A percentile compares a stretch with the other conserved stretches of the same genome.
Evolutionary conservation across 2,888 invertebrate species (phyloP).

Genomic region (Catocala nupta): DNA sequence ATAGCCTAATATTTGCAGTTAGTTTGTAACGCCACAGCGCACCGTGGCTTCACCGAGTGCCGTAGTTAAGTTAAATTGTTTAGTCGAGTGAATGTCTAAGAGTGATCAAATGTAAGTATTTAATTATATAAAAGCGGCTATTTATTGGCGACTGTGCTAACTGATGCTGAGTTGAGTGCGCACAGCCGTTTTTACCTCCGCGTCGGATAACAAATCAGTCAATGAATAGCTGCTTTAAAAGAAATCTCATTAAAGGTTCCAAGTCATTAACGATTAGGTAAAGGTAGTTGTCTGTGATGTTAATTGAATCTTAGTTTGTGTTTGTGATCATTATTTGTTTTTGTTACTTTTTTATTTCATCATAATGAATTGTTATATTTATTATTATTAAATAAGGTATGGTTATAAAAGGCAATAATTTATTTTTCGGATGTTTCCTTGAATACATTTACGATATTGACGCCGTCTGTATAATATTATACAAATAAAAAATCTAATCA

Average conservation of each 20-base stretch:
- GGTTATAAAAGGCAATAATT: slow-evolving; percentile 36
- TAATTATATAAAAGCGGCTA: slow-evolving; percentile 42
- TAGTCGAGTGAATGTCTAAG: slow-evolving; percentile 68
- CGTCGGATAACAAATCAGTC: slow-evolving; percentile 26
- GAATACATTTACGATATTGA: slow-evolving; percentile 46
- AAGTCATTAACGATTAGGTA: slow-evolving; percentile 71
- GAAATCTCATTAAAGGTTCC: slow-evolving; percentile 74
- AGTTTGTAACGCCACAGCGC: slow-evolving; percentile 11
- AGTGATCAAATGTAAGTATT: slow-evolving; percentile 58
- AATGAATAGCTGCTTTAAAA: slow-evolving; percentile 38
- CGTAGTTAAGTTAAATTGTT: slow-evolving; percentile 70
- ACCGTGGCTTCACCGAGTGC: slow-evolving; percentile 65
- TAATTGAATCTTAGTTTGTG: slow-evolving; percentile 69
- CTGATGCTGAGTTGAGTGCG: not conserved
- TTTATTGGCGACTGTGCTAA: slow-evolving; percentile 5
- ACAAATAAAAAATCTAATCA: slow-evolving; percentile 34
- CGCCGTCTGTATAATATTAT: slow-evolving; percentile 51
- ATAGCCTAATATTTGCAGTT: slow-evolving; percentile 35
- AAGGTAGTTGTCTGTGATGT: slow-evolving; percentile 83
- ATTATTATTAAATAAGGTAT: slow-evolving; percentile 46
- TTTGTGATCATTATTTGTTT: slow-evolving; percentile 61
- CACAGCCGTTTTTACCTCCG: not conserved
- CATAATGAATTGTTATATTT: slow-evolving; percentile 48
- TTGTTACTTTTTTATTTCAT: slow-evolving; percentile 40
- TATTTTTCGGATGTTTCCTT: slow-evolving; percentile 38